Evolutionary conservation across 2,888 invertebrate species (phyloP), one percentile per base, ranked within the genome.

Genomic region (Crepidodera aurea): DNA sequence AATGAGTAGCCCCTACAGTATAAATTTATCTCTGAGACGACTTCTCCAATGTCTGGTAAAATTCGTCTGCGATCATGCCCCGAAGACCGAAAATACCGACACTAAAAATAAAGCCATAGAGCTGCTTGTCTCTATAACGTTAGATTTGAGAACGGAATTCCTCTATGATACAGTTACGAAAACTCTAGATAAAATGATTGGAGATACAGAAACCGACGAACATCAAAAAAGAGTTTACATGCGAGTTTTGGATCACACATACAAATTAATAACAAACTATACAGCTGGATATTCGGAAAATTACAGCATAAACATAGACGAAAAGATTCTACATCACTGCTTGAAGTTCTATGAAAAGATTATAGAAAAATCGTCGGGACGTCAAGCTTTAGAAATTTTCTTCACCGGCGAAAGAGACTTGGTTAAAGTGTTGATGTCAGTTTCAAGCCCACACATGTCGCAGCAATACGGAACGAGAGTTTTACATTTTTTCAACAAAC

Each of bases 291-390:
- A 69, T 27, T 64, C 62, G 7, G 64, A 64, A 15, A 65, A 66
- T 3, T 72, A 72, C 29, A 74, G 72, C 50, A 69, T 73, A 1
- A 69, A 76, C 39, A 75, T 90, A 10, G 85, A 88, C 72, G 89
- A 88, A 69, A 85, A 86, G 68, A 85, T 87, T 48, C 76, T 87
- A 39, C 86, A 87, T 64, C 86, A 88, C 66, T 87, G 92, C 82
- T 84, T 94, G 16, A 90, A 90, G 72, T 95, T 94, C 74, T 91
- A 96, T 88, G 94, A 94, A 77, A 89, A 89, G 73, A 87, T 94
- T 68, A 79, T 96, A 16, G 94, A 95, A 55, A 92, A 92, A 65
- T 86, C 90, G 0, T 87, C 91, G 0, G 95, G 94, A 0, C 86
- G 91, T 65, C 86, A 89, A 72, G 95, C 96, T 0, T 86, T 95